Evolutionary conservation across 1,140 invertebrate genomes (phyloP).

Genomic region (Ceratosolen solmsi): DNA sequence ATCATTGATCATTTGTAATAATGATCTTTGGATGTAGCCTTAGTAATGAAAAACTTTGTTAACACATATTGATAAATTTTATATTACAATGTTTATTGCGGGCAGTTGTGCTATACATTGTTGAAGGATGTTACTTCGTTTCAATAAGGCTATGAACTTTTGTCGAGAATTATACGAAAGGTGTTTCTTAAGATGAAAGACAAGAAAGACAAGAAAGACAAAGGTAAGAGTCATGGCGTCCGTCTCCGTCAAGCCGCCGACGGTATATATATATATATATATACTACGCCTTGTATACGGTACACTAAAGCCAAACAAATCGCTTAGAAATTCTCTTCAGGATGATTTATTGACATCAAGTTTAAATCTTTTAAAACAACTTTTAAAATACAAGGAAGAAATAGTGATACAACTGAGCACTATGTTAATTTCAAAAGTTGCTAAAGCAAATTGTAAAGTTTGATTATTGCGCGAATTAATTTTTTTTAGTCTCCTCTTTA

Average conservation of each 20-base stretch:
- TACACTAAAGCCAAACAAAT: constrained; percentile 20
- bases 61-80: too few relatives aligned
- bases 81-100: too few relatives aligned
- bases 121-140: neutral
- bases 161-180: neutral
- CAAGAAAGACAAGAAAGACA: neutral
- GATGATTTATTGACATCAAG: constrained; percentile 28
- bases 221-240: constrained; percentile 3
- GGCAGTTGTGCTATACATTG: too few relatives aligned
- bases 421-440: constrained; percentile 24
- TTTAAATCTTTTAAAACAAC: constrained; percentile 9
- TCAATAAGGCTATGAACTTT: neutral
- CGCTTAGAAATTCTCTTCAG: constrained; percentile 25
- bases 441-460: too few relatives aligned
- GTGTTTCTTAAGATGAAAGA: neutral
- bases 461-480: too few relatives aligned
- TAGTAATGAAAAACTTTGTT: too few relatives aligned
- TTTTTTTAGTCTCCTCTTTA: too few relatives aligned
- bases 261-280: too few relatives aligned
- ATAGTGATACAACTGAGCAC: neutral
- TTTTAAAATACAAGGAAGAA: neutral
- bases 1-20: too few relatives aligned
- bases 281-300: neutral
- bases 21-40: too few relatives aligned
- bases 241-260: neutral